Evolutionary conservation across 2,888 invertebrate genomes (phyloP).

Genomic region (Acanthosepion pharaonis): DNA sequence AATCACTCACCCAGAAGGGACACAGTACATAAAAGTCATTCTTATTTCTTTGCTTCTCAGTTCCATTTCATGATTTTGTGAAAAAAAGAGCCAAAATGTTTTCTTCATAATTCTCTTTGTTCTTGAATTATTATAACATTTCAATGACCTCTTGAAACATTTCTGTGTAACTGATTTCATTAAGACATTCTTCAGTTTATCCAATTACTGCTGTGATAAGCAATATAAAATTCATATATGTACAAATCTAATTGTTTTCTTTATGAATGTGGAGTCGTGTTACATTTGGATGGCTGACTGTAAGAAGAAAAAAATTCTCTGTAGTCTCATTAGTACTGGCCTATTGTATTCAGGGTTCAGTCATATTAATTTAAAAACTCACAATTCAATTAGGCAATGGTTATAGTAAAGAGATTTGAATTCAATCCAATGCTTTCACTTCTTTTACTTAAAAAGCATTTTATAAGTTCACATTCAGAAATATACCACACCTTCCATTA

Average conservation of each 20-base stretch:
- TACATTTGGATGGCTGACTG: not conserved
- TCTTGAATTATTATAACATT: not conserved
- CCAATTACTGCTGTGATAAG: not conserved
- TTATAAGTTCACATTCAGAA: not conserved
- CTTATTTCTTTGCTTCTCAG: too few species aligned
- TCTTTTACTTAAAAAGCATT: not conserved
- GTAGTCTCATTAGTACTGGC: not conserved
- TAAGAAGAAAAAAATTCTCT: not conserved
- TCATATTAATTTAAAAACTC: not conserved
- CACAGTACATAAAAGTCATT: too few species aligned
- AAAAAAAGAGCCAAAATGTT: not conserved
- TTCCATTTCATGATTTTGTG: too few species aligned
- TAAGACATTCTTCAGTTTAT: not conserved
- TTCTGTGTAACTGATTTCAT: not conserved
- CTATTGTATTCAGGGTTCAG: not conserved
- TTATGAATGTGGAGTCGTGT: conserved; percentile 6
- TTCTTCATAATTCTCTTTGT: not conserved
- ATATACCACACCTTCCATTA: conserved; percentile 13
- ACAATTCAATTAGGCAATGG: not conserved
- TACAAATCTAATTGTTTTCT: not conserved
- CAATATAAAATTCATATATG: not conserved
- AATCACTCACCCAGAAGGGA: too few species aligned
- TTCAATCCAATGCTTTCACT: not conserved
- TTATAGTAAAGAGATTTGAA: not conserved
- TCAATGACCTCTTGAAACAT: not conserved